Percentiles rank a stretch among this genome's conserved stretches.
phyloP scores from a whole-genome alignment of 2,797 vertebrate species.

The Craterocephalus amniculus region DNA sequence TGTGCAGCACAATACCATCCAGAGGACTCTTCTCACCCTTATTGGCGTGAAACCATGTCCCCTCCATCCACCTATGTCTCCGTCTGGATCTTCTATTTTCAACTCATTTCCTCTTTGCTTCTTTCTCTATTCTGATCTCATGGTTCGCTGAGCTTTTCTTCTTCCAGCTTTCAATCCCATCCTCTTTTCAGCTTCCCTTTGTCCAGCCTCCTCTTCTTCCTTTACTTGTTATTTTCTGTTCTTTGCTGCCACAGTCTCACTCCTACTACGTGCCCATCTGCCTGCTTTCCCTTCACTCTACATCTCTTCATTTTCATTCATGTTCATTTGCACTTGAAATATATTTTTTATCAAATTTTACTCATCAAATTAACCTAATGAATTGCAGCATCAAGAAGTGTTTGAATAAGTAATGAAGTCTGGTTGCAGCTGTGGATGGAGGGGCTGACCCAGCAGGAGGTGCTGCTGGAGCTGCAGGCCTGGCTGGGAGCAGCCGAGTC shows the following conservation, averaged over 20 bases:
- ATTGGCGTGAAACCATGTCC: conserved; percentile 50
- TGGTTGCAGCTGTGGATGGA: conserved; percentile 82
- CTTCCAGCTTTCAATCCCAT: neutral
- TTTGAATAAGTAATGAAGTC: neutral
- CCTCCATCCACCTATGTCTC: conserved; percentile 5
- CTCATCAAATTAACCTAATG: too few species aligned
- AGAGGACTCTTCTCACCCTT: conserved; percentile 41
- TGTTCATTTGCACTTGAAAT: too few species aligned
- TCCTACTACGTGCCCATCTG: neutral
- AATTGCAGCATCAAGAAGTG: neutral
- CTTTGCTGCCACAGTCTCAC: neutral
- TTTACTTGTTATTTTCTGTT: conserved; percentile 11
- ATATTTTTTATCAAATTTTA: neutral
- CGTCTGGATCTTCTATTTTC: neutral
- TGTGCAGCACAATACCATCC: conserved; percentile 36
- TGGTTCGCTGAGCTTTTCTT: neutral
- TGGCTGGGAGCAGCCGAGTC: conserved; percentile 83
- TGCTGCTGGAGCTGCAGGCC: conserved; percentile 83
- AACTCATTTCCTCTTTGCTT: neutral
- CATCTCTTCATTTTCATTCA: neutral
- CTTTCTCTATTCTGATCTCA: neutral
- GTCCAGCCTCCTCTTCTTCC: too few species aligned
- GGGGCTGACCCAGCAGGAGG: conserved; percentile 82
- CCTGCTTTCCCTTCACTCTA: neutral
- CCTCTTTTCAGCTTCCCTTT: neutral